Evolutionary conservation across 1,140 invertebrate species (phyloP), one percentile per base, ranked within the genome.

Genomic region (Tetramorium parvispinum): DNA sequence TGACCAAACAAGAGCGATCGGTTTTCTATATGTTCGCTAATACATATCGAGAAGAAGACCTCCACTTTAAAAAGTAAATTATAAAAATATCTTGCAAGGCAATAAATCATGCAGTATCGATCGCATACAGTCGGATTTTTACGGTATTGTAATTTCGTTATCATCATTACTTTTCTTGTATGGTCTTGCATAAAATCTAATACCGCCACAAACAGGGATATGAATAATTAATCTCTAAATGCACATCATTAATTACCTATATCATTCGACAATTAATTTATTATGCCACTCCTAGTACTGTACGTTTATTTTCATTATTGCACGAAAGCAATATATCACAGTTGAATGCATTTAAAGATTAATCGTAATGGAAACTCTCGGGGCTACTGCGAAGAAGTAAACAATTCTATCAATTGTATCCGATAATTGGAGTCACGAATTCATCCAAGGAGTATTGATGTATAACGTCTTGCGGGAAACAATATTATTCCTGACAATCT

Each of bases 141-240:
- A 81, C 16, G 63, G 32, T 49, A 70, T 59, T 49, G 46, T 59
- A 46, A 40, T 75, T 59, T 75, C 68, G 21, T 37, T 24, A 21
- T 81, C 40, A 46, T 83, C 79, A 24, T 83, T 59, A 49, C 53
- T 83, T 61, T 83, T 63, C 43, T 83, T 37, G 66, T 73, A 81
- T 70, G 63, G 63, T 81, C 16, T 81, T 49, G 27, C 43, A 49
- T 65, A 32, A 46, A 46, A 51, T 81, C 32, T 81, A 55, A 81
- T 68, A 68, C n/a, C 51, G 63, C 46, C 13, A 32, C 32, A 81
- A 81, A 79, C 27, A 1, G 53, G 40, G 18, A 40, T n/a, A 21
- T n/a, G 21, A 61, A 32, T 63, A 59, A 24, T 76, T 81, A 81
- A 68, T 81, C 46, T 6, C 18, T 70, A 81, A 81, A 81, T 81